These are phyloP conservation scores for Lomographa bimaculata DNA, from an alignment of 2,888 invertebrate species.

Conservation along the genomic window DNA sequence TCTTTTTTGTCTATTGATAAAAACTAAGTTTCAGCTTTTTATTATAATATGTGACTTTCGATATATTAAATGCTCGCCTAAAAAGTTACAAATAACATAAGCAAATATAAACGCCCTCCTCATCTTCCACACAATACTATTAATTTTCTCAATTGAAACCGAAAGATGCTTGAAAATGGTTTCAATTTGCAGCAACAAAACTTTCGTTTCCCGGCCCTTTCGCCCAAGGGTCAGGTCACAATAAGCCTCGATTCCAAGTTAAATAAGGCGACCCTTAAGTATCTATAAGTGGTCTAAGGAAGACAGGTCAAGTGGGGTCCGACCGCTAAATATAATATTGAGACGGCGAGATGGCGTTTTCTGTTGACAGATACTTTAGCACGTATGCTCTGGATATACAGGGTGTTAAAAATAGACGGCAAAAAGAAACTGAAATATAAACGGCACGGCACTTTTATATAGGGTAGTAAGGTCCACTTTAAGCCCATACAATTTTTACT, in stretches of 20 bases:
- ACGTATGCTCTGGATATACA: conserved; percentile 17
- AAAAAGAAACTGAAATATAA: too few relatives aligned
- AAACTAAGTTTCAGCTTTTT: too few relatives aligned
- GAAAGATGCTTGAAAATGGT: conserved; percentile 12
- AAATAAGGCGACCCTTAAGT: conserved; percentile 45
- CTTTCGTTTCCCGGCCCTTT: conserved; percentile 16
- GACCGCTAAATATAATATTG: conserved; percentile 35
- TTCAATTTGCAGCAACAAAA: conserved; percentile 17
- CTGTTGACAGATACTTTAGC: conserved; percentile 39
- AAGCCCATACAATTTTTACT: too few relatives aligned
- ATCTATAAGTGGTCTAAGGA: conserved; percentile 36
- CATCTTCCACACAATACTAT: background rate
- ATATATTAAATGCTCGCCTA: too few relatives aligned
- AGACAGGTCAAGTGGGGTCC: conserved; percentile 44
- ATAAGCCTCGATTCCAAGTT: conserved; percentile 45
- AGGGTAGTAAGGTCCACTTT: too few relatives aligned
- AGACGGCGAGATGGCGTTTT: conserved; percentile 35
- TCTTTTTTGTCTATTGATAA: too few relatives aligned
- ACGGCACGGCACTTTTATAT: too few relatives aligned
- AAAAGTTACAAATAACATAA: too few relatives aligned
- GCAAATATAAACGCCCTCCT: too few relatives aligned
- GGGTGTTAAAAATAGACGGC: too few relatives aligned
- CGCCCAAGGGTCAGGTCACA: conserved; percentile 35
- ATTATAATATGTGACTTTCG: too few relatives aligned
- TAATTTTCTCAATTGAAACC: conserved; percentile 3